Base-by-base conservation (phyloP, 2,113 vertebrate species). In the Podocnemis expansa region DNA sequence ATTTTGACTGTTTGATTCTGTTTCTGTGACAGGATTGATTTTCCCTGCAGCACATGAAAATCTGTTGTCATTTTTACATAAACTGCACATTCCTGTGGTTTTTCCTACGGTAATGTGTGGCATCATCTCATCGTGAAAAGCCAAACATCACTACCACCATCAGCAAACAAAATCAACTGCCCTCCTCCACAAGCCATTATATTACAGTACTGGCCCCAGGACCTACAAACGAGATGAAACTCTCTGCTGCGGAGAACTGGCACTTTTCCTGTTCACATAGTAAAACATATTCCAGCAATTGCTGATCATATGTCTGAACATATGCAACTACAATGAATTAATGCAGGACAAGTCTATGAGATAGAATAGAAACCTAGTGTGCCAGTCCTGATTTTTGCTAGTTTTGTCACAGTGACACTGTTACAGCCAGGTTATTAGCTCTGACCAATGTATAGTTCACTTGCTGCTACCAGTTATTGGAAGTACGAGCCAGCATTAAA, bases 21-120 rank as follows among this genome's bases (percentile, higher is more conserved):
- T 90, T 95, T 95, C 93, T 87, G 91, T 92, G 84, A 89, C 94
- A 94, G 56, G 93, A 93, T 80, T 54, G 83, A 88, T 92, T 90
- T 93, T 85, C 93, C 91, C 52, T 49, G 34, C 38, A 84, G 90
- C 94, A 81, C 0, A 1, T 45, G 82, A 34, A 16, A 78, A 89
- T 96, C 90, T 92, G 76, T 70, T 89, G 55, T 78, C 47, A 60
- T 89, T 94, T 47, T 92, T 82, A 60, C 73, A 89, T 63, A 55
- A 58, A 82, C 87, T 96, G 93, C 82, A 85, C 78, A 91, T 81
- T 95, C 80, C 84, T 80, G 85, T 85, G 76, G 34, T 29, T 84
- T 22, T 88, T 11, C 85, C 82, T 45, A 52, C 45, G 56, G 87
- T 85, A 95, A 94, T 91, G 49, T 70, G 14, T 47, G 67, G 73